Evolutionary conservation across 2,888 invertebrate genomes (phyloP), one percentile per base, ranked within the genome.

Genomic region (Danaus chrysippus): DNA sequence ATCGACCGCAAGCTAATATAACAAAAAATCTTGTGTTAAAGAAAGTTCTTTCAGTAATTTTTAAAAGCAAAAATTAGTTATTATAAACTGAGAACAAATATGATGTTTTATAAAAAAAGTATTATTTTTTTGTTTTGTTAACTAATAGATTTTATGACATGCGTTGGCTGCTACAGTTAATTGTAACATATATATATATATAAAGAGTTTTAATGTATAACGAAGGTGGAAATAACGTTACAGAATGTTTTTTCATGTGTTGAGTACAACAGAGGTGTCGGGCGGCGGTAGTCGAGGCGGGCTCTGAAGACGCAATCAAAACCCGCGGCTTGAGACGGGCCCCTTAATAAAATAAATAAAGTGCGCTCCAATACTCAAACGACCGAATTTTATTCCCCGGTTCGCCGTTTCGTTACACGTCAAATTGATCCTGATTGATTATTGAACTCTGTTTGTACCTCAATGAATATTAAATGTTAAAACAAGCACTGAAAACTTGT

Each of bases 361-460:
- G 43, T 56, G 52, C 62, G 62, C 62, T 53, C 19, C 44, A 44
- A 19, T 56, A 56, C 44, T 53, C 44, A 34, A 43, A 56, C 53
- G 56, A 56, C 17, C 44, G 42, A 56, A 44, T 56, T 55, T 46
- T 54, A 41, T 63, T 46, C 19, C 19, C 11, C 53, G 13, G 11
- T 17, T 10, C 43, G 34, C 12, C 44, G 43, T 56, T 44, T 44
- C 52, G 56, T 59, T 59, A 42, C 15, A 19, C 11, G 58, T 41
- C 41, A 49, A 58, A 62, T 62, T 58, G 49, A 56, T 15, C 19
- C 46, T 46, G 46, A 57, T 56, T 57, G 17, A 49, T 49, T 17
- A 17, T 49, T 46, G 46, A n/a, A n/a, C 9, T 13, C 15, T 15
- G 46, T 13, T 46, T 46, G 13, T 11, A 46, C 46, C 5, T 9